These are phyloP conservation scores for Murina feae DNA, from an alignment of 2,113 vertebrate species.

Conservation along the genomic window DNA sequence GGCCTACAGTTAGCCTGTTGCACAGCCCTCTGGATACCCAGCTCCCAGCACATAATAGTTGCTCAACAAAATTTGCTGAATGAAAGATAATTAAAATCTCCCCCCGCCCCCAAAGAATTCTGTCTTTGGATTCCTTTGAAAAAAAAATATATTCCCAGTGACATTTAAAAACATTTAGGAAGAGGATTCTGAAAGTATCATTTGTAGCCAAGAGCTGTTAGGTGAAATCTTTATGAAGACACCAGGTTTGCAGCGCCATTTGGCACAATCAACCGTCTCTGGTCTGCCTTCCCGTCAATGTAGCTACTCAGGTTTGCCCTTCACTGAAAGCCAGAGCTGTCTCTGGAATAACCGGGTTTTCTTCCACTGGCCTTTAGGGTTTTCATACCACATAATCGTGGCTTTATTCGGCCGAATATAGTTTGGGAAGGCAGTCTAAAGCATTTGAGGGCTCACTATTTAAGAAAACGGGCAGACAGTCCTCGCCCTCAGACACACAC, in stretches of 20 bases:
- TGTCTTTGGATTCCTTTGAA: neutral
- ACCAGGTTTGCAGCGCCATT: neutral
- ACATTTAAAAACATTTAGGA: neutral
- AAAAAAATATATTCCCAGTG: neutral
- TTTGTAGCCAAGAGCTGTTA: neutral
- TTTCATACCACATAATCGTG: slow-evolving; percentile 35
- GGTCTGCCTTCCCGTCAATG: neutral
- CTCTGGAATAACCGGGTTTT: slow-evolving; percentile 17
- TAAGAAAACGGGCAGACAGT: neutral
- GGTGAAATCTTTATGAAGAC: neutral
- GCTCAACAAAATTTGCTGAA: neutral
- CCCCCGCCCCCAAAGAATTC: neutral
- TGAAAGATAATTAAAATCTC: neutral
- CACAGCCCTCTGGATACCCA: accelerated
- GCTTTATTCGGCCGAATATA: slow-evolving; percentile 19
- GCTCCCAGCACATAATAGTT: neutral
- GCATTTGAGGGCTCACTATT: neutral
- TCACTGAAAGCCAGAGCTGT: neutral
- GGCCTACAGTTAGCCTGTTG: neutral
- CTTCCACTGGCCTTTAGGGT: slow-evolving; percentile 47
- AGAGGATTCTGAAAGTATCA: neutral
- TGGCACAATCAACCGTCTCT: accelerated
- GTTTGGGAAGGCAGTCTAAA: neutral
- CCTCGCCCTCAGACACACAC: neutral
- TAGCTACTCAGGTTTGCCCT: neutral